A percentile compares a stretch with the other conserved stretches of the same genome.
Evolutionary conservation across 30 jellyfish, hydroid and myxozoan species (phyloP).

Genomic region (Catostylus mosaicus): DNA sequence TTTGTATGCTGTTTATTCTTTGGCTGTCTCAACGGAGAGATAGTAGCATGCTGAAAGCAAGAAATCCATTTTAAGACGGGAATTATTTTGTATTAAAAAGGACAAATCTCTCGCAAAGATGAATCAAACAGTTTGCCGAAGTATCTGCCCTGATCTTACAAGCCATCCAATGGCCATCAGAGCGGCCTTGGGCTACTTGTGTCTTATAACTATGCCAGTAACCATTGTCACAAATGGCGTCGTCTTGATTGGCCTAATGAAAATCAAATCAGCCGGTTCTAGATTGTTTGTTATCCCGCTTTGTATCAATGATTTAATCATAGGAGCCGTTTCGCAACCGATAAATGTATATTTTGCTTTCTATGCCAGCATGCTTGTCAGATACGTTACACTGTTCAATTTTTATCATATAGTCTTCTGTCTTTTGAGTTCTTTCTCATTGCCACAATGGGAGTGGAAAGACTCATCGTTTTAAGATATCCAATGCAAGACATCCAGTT

Average conservation of each 20-base stretch:
- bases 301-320: slow-evolving; percentile 42
- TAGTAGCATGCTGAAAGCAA: too few relatives aligned
- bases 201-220: slow-evolving; percentile 7
- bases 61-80: too few relatives aligned
- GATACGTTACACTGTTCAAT: slow-evolving; percentile 12
- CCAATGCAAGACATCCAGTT: slow-evolving; percentile 11
- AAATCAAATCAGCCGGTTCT: slow-evolving; percentile 45
- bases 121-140: slow-evolving; percentile 17
- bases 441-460: slow-evolving; percentile 46
- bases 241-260: slow-evolving; percentile 31
- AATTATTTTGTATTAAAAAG: too few relatives aligned
- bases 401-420: slow-evolving; percentile 7
- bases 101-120: background rate
- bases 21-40: too few relatives aligned
- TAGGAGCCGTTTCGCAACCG: slow-evolving; percentile 32
- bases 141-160: slow-evolving; percentile 34
- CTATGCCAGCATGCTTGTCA: background rate
- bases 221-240: slow-evolving; percentile 14
- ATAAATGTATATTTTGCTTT: background rate
- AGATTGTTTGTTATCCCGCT: slow-evolving; percentile 19
- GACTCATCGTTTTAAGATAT: slow-evolving; percentile 42
- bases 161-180: background rate
- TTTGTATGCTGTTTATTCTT: too few relatives aligned
- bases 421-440: slow-evolving; percentile 24
- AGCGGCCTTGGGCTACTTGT: background rate